A percentile compares a stretch with the other conserved stretches of the same genome.
Evolutionary conservation across 2,113 vertebrate genomes (phyloP).

Genomic region (Chaetorhynchus papuensis): DNA sequence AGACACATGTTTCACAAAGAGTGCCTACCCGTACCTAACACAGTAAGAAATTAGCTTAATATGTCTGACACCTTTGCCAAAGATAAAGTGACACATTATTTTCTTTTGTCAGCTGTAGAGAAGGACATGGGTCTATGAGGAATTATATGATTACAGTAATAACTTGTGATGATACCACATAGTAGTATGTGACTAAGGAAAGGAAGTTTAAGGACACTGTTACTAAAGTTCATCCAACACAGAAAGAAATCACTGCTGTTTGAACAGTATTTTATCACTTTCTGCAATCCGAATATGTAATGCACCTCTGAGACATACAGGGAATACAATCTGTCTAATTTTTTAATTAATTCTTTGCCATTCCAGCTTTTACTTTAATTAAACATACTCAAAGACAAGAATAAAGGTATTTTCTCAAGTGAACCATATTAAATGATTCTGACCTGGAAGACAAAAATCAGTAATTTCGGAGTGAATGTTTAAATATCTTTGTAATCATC

Average conservation of each 20-base stretch:
- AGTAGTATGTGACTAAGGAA: background rate
- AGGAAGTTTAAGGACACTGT: background rate
- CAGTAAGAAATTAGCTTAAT: constrained; percentile 73
- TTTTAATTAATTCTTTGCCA: background rate
- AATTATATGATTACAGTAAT: background rate
- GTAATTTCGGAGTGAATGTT: background rate
- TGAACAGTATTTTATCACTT: background rate
- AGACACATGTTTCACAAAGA: constrained; percentile 99
- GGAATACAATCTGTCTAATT: background rate
- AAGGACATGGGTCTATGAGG: background rate
- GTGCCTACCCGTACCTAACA: constrained; percentile 84
- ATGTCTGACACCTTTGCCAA: background rate
- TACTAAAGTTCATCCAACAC: background rate
- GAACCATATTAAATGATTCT: background rate
- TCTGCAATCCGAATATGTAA: background rate
- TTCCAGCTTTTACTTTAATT: background rate
- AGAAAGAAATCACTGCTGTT: background rate
- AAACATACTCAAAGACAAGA: background rate
- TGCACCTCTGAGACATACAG: background rate
- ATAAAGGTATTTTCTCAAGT: background rate
- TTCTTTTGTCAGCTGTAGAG: background rate
- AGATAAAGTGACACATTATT: background rate
- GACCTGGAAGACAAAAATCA: background rate
- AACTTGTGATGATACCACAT: background rate
- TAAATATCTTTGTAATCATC: background rate